Base-by-base conservation (phyloP, 2,888 invertebrate genomes). In the Protophormia terraenovae region DNA sequence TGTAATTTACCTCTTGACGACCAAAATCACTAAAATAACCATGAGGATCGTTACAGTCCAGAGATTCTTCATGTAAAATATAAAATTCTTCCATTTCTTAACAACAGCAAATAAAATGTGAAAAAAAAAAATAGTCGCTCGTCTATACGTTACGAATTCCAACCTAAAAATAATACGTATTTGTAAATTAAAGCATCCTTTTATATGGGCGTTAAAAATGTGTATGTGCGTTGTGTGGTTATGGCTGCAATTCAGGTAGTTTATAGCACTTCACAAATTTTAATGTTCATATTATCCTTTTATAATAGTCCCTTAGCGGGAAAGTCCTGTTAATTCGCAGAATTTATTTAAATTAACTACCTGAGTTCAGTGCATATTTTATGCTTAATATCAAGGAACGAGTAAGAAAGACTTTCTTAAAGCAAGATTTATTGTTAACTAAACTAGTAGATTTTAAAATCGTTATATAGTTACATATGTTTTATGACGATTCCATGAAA, bases 1-100 rank as follows among this genome's bases (percentile, higher is more conserved):
- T 80, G 67, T 87, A 90, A 77, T 89, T 87, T 5, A 87, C 3
- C 16, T 72, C 66, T 2, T 29, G 87, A 4, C 84, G 86, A 50
- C 73, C 87, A 35, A 72, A 86, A 16, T 87, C 60, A 3, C 87
- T 86, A 29, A 86, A 88, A 64, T 87, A 89, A 7, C 88, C 87
- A 53, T 53, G 77, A 10, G 78, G 81, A 69, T 82, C 84, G 10
- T 73, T 67, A 10, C 55, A 62, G 7, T 66, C 32, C 2, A 62
- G 7, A 19, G 10, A 58, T 24, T 72, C 79, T 58, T 66, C 24
- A 16, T 53, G 24, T 58, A 78, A 50, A 41, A 75, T 47, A 71
- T 50, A 24, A 16, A 45, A 35, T 47, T 85, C 64, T 24, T 85
- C 38, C 83, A 83, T 86, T 27, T 69, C 38, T 69, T 38, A 53